Base-by-base conservation (phyloP, 2,113 vertebrate species). In the Sorex fumeus region DNA sequence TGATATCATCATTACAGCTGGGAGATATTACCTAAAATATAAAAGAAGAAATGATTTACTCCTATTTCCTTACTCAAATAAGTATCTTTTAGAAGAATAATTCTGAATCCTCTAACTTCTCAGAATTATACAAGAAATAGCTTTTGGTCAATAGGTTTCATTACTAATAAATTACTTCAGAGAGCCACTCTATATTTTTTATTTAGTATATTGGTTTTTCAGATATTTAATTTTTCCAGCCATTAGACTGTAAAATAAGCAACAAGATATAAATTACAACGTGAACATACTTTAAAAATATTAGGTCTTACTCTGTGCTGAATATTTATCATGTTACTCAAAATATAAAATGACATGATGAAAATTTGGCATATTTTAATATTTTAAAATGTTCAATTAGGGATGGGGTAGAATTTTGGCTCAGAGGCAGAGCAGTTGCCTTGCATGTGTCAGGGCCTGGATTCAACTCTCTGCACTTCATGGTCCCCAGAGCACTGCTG, bases 1-100 rank as follows among this genome's bases (percentile, higher is more conserved):
- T 87, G 90, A 99, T 87, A 23, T 99, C 99, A 72, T 99, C 99
- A 13, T 98, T 99, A 96, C 99, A 99, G 98, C 99, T 99, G 23
- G 99, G 99, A 94, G 99, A 99, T 93, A 99, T 97, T 84, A 99
- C 99, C 99, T 99, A 96, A 88, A 96, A 67, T 89, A 89, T 40
- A 94, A 95, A 97, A 96, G 1, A 95, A 95, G 40, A 95, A 93
- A 32, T 96, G 7, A 90, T 8, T 34, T 43, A 80, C 87, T 67
- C 74, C 28, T 85, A 75, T 78, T 91, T 15, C 15, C 34, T 84
- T 91, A 60, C 64, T 91, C 47, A 92, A 66, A 81, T 84, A 92
- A 91, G 0, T 67, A 32, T 70, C 89, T 92, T 80, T 50, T 6
- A 86, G 90, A 84, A 89, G 40, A 72, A 72, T 10, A 57, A 79